phyloP scores from a whole-genome alignment of 2,888 invertebrate genomes.

The Drosophila mayaguana region DNA sequence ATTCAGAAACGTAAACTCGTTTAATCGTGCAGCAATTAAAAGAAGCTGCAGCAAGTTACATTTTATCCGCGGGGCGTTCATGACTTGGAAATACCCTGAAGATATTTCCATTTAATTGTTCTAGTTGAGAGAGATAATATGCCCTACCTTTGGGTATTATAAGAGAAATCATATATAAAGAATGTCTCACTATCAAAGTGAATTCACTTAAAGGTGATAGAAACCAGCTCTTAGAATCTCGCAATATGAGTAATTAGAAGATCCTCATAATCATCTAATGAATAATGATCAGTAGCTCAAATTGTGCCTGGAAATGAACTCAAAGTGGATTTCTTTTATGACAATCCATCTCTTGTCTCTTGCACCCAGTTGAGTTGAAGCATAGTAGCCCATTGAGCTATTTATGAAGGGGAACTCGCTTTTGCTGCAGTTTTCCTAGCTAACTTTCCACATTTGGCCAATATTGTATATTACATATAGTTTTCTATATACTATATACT shows the following conservation, averaged over 20 bases:
- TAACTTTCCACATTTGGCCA: background rate
- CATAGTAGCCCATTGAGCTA: background rate
- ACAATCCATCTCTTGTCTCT: background rate
- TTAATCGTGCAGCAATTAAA: slow-evolving; percentile 20
- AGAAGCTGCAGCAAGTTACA: slow-evolving; percentile 4
- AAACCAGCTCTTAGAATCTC: background rate
- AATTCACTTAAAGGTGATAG: no score
- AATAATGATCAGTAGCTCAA: no score
- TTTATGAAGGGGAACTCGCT: no score
- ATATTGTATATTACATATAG: background rate
- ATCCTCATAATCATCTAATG: background rate
- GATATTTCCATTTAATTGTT: background rate
- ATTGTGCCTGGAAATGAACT: no score
- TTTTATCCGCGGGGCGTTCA: background rate
- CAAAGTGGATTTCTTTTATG: background rate
- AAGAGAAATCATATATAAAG: no score
- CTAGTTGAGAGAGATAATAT: background rate
- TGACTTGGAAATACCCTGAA: background rate
- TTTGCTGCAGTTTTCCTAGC: background rate
- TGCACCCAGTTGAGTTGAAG: background rate
- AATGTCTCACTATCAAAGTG: no score
- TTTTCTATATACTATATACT: background rate
- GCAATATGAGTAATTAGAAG: background rate
- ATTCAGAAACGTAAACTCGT: slow-evolving; percentile 15
- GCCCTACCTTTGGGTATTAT: no score